A percentile compares a stretch with the other conserved stretches of the same genome.
phyloP scores from a whole-genome alignment of 37 sponge, comb jelly and placozoan species.

The Bolinopsis microptera region DNA sequence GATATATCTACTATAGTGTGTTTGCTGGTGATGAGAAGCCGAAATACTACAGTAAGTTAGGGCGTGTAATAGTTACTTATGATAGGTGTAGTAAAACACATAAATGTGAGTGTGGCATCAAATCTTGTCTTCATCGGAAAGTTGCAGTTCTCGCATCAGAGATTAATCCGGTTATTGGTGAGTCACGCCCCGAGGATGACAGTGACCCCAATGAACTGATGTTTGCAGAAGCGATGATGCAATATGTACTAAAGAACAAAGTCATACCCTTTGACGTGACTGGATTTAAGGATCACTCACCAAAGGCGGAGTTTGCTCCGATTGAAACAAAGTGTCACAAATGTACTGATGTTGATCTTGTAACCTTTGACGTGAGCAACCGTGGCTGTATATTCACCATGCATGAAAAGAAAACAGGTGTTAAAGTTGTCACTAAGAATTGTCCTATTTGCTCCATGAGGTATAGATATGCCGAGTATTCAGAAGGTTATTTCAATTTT shows the following conservation, averaged over 20 bases:
- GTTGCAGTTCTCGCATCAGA: background rate
- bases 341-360: background rate
- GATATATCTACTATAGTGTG: constrained; percentile 24
- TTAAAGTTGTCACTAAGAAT: background rate
- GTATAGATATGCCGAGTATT: constrained; percentile 1
- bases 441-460: background rate
- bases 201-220: background rate
- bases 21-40: background rate
- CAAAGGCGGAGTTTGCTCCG: background rate
- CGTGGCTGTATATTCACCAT: background rate
- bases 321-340: background rate
- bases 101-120: constrained; percentile 4
- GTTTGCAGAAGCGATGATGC: background rate
- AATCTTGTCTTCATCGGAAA: background rate
- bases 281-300: background rate
- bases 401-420: background rate
- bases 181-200: background rate
- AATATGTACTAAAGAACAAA: background rate
- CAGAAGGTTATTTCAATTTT: constrained; percentile 1
- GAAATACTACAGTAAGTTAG: constrained; percentile 1
- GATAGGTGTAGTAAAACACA: background rate
- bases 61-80: background rate
- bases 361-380: background rate
- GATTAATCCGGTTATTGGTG: background rate
- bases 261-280: constrained; percentile 5